Evolutionary conservation across 2,113 vertebrate species (phyloP).

Genomic region (Peucedramus taeniatus): DNA sequence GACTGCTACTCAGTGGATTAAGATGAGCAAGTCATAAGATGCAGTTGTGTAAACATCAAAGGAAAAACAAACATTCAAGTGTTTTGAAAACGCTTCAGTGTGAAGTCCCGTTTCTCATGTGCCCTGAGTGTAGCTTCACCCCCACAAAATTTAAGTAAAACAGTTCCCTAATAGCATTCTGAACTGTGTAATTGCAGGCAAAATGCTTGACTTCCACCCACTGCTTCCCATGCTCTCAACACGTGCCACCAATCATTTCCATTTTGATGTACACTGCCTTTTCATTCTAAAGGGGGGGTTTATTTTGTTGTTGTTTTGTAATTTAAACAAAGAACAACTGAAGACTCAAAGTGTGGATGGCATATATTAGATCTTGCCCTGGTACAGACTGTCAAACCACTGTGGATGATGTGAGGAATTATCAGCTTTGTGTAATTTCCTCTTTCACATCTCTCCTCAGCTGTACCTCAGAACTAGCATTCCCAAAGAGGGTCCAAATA

Average conservation of each 20-base stretch:
- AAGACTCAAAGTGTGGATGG: not conserved
- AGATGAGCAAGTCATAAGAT: not conserved
- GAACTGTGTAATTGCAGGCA: not conserved
- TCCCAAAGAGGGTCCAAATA: not conserved
- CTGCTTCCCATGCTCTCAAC: not conserved
- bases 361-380: not conserved
- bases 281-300: not conserved
- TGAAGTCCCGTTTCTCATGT: not conserved
- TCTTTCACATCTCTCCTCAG: not conserved
- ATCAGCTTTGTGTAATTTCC: not conserved
- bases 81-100: conserved; percentile 17
- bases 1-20: not conserved
- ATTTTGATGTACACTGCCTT: not conserved
- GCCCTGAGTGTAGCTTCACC: not conserved
- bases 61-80: conserved; percentile 5
- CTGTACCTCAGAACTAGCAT: not conserved
- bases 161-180: not conserved
- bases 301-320: not conserved
- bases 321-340: not conserved
- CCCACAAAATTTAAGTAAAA: not conserved
- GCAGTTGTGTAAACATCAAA: conserved; percentile 45
- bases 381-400: not conserved
- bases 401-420: not conserved
- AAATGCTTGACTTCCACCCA: not conserved
- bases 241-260: not conserved